These are phyloP conservation scores for Venustaconcha ellipsiformis DNA, from an alignment of 1,140 invertebrate genomes.

Conservation along the genomic window DNA sequence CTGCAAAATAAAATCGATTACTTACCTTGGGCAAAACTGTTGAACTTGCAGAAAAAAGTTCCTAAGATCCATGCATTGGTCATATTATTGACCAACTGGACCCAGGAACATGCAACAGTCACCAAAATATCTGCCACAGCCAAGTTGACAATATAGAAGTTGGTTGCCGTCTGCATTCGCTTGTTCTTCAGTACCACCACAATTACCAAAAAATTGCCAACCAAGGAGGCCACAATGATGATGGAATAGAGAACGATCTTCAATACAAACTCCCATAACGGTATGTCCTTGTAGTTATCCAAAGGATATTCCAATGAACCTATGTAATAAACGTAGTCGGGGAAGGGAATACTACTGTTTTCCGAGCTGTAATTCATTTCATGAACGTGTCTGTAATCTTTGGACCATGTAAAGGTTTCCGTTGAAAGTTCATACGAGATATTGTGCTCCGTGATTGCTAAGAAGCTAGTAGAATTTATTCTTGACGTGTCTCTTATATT, in stretches of 20 bases:
- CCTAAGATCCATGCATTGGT: constrained; percentile 66
- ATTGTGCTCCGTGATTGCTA: too few relatives aligned
- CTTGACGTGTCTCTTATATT: too few relatives aligned
- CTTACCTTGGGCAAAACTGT: constrained; percentile 66
- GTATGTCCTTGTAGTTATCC: constrained; percentile 3
- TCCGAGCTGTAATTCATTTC: too few relatives aligned
- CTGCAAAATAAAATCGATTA: neutral
- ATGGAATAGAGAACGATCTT: constrained; percentile 19
- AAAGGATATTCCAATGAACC: constrained; percentile 4
- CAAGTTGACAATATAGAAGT: constrained; percentile 93
- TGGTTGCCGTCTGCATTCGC: constrained; percentile 89
- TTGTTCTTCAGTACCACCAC: constrained; percentile 86
- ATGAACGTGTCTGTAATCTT: too few relatives aligned
- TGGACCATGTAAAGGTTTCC: too few relatives aligned
- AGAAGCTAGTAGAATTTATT: too few relatives aligned
- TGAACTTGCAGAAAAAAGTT: constrained; percentile 70
- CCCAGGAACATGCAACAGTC: constrained; percentile 81
- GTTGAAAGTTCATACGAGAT: too few relatives aligned
- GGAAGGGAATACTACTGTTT: too few relatives aligned
- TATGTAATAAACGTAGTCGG: neutral
- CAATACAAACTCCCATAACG: constrained; percentile 15
- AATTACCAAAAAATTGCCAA: constrained; percentile 89
- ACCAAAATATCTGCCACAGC: constrained; percentile 92
- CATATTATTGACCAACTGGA: constrained; percentile 67
- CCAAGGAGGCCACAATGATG: constrained; percentile 77